Evolutionary conservation across 2,888 invertebrate genomes (phyloP).

Genomic region (Apotomis turbidana): DNA sequence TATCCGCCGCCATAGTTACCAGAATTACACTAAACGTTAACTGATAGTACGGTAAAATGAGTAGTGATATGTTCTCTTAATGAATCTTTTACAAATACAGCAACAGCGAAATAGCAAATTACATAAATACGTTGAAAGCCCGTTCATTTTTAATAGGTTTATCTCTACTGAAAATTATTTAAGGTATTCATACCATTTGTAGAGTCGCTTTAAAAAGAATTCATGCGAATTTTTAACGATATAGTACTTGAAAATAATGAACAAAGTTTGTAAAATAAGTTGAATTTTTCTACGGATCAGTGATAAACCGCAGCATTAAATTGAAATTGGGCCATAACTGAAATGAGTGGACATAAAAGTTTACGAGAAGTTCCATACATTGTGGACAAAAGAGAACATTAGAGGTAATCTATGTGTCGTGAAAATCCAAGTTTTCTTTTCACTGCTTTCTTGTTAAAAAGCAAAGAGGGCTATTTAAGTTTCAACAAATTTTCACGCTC

Average conservation of each 20-base stretch:
- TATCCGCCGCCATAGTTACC: too few species aligned
- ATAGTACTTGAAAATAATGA: conserved; percentile 25
- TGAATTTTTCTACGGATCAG: conserved; percentile 36
- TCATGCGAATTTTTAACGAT: conserved; percentile 10
- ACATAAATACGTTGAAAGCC: too few species aligned
- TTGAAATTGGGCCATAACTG: conserved; percentile 63
- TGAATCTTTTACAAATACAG: too few species aligned
- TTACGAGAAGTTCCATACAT: conserved; percentile 72
- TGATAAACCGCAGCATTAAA: conserved; percentile 55
- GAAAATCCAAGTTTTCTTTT: conserved; percentile 71
- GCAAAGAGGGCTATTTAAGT: conserved; percentile 61
- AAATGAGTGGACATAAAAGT: conserved; percentile 68
- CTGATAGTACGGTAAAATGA: too few species aligned
- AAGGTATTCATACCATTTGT: neutral
- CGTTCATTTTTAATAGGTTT: too few species aligned
- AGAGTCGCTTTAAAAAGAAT: neutral
- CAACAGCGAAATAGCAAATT: too few species aligned
- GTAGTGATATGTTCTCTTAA: too few species aligned
- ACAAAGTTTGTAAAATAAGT: conserved; percentile 35
- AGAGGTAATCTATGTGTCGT: conserved; percentile 72
- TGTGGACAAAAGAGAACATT: conserved; percentile 72
- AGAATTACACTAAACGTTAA: too few species aligned
- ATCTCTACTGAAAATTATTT: too few species aligned
- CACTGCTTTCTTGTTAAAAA: conserved; percentile 57
- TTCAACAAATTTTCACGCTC: conserved; percentile 46